Base-by-base conservation (phyloP, 2,797 vertebrate genomes). In the Paguma larvata region DNA sequence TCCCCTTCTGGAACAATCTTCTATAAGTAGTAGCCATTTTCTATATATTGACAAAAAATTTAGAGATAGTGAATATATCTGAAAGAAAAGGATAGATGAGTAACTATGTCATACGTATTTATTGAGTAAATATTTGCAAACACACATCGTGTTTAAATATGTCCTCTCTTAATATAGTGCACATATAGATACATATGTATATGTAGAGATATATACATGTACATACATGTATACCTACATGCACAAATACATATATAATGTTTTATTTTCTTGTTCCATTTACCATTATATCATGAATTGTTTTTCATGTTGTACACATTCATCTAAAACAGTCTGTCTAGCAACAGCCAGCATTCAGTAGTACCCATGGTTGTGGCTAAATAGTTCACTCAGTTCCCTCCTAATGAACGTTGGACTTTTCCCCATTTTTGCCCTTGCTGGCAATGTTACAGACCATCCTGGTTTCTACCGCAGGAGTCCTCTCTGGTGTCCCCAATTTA, bases 141-240 rank as follows among this genome's bases (percentile, higher is more conserved):
- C 1, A 67, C n/a, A 56, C 56, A 10, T 85, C 82, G 70, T 80
- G 14, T 23, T 83, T 82, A 77, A 56, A 44, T 83, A 72, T 25
- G 12, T 25, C 23, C 23, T 93, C 6, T 53, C 1, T 89, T 0
- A 59, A 59, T 65, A 3, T 19, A 1, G n/a, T 65, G 9, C 44
- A 38, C 65, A 23, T 77, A 48, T 48, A 63, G 27, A 48, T 18
- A 5, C 4, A 18, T 48, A 63, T 59, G 63, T 65, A 65, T 68
- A 68, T 68, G 32, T 34, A 68, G 34, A 34, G 67, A 68, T 32
- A 5, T 18, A 5, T 38, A 15, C 0, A 1, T 12, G 27, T 12
- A 16, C 3, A 19, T 56, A 9, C 13, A 3, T 56, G 1, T 27
- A 3, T 27, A 15, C 18, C 8, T 12, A 18, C 1, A 11, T 73